Base-by-base conservation (phyloP, 1,140 invertebrate species). In the Steinernema feltiae region DNA sequence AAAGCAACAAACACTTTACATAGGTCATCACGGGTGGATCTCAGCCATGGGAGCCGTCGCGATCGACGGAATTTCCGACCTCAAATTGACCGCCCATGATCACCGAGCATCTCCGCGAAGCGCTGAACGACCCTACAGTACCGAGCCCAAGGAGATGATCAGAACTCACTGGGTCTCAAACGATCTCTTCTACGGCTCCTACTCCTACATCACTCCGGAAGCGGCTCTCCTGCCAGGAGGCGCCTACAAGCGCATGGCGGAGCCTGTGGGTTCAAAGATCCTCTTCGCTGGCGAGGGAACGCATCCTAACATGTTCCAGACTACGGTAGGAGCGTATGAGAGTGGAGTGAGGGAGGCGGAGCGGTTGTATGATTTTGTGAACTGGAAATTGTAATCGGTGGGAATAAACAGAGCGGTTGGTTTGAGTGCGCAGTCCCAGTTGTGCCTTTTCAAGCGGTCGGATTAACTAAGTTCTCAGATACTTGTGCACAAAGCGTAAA, bases 151-250 rank as follows among this genome's bases (percentile, higher is more conserved):
- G 3, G 18, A 41, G 18, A 41, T 41, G 3, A 41, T 73, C 0
- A 71, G 72, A 30, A 21, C n/a, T n/a, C 48, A 73, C 24, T 73
- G 72, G 72, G 70, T 70, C 70, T 17, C 48, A 2, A 63, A 73
- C 24, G 29, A 29, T 71, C 0, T 73, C 18, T 71, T 30, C 21
- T 17, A 2, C n/a, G 73, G 73, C 29, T n/a, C 53, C 2, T 75
- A 75, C 75, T 75, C 73, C 24, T 75, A 30, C 27, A 30, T 75
- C 21, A 30, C 70, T 17, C 2, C 73, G 0, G n/a, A 75, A n/a
- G 2, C 70, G 31, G 32, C 30, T 27, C 3, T 24, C 0, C 29
- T 73, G 7, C 48, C 48, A 27, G 73, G 30, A 0, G 73, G 71
- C n/a, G 30, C n/a, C 29, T 75, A 73, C n/a, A 2, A 24, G 1